phyloP scores from a whole-genome alignment of 2,113 vertebrate species.

The Rhipidura dahli region DNA sequence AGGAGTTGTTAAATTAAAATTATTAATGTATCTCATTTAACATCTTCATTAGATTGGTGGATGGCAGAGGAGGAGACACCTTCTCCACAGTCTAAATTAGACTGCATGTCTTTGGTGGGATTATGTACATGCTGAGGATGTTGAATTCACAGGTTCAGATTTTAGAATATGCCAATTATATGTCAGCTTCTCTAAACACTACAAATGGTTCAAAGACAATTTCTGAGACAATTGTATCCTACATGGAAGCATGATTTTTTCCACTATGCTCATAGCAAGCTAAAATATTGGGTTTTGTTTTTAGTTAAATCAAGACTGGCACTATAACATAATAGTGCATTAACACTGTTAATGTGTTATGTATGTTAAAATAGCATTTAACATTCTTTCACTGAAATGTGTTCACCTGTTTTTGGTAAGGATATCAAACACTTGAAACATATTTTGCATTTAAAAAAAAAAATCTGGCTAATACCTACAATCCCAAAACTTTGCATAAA shows the following conservation, averaged over 20 bases:
- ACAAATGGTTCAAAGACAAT: neutral
- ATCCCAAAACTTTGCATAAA: neutral
- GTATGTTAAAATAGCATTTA: too few relatives aligned
- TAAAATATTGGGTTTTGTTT: neutral
- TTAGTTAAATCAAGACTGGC: neutral
- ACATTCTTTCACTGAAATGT: neutral
- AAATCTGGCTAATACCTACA: neutral
- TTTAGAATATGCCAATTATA: neutral
- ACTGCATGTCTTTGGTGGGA: neutral
- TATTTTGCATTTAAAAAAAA: neutral
- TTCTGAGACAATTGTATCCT: neutral
- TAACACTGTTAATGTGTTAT: too few relatives aligned
- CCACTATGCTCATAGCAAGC: neutral
- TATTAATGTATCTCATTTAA: neutral
- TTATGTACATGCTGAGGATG: neutral
- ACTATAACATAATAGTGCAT: rapidly evolving
- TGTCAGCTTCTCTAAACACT: neutral
- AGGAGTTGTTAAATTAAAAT: neutral
- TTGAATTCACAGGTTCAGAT: neutral
- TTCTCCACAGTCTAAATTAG: neutral
- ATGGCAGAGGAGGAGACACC: neutral
- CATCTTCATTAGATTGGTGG: neutral
- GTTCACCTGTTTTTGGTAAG: neutral
- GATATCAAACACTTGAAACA: neutral
- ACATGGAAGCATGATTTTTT: neutral